Evolutionary conservation across 2,113 vertebrate genomes (phyloP), one percentile per base, ranked within the genome.

Genomic region (Mus spicilegus): DNA sequence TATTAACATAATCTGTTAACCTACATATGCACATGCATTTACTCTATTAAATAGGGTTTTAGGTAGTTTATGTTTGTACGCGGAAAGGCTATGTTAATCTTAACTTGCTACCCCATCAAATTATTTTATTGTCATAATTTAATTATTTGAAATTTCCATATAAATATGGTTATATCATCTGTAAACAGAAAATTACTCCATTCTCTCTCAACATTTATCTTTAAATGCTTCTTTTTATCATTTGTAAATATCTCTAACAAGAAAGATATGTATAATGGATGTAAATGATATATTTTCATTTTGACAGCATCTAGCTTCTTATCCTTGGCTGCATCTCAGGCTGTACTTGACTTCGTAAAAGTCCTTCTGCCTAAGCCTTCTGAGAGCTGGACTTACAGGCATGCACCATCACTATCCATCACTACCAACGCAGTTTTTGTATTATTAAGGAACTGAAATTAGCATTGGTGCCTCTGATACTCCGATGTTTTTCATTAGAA

Each of bases 1-100:
- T 87, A 73, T 90, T 36, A 86, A 58, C 51, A 14, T 78, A 89
- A 67, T 90, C 61, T 92, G 22, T 92, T 46, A 85, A 58, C 56
- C 8, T 70, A 87, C 20, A 54, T 54, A 54, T 70, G 33, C 30
- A 61, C 58, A 72, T 8, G 77, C 7, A 56, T 78, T 88, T 89
- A 4, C 30, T 85, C 16, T 72, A 24, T 89, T 75, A 69, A 73
- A 58, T 54, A 16, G 12, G 17, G 4, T 67, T 12, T 78, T 88
- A 30, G 17, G 33, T 28, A 49, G 5, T 73, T 58, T 75, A 61
- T 92, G 20, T 61, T 87, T 78, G 11, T 13, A n/a, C 72, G 10
- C 5, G 10, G 11, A 22, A 36, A 72, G 8, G 33, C 17, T 63
- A 90, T 63, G 24, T 89, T 93, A 63, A 80, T 90, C 70, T 78